A percentile compares a stretch with the other conserved stretches of the same genome.
phyloP scores from a whole-genome alignment of 37 sponge, comb jelly and placozoan genomes.

The Chondrosia reniformis region DNA sequence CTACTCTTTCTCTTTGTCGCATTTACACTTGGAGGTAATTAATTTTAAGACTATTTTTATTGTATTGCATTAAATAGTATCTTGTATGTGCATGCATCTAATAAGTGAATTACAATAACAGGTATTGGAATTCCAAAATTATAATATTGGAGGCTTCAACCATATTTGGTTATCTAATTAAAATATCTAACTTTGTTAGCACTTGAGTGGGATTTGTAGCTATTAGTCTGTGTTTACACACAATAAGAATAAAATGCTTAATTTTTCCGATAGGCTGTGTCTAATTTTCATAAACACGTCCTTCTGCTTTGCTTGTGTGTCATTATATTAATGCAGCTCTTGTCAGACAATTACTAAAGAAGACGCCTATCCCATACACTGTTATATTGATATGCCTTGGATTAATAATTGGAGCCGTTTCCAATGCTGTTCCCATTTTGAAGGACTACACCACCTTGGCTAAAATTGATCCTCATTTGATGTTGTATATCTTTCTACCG shows the following conservation, averaged over 20 bases:
- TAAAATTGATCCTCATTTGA: constrained; percentile 79
- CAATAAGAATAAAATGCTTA: too few relatives aligned
- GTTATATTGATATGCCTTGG: constrained; percentile 77
- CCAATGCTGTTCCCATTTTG: constrained; percentile 23
- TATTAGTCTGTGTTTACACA: too few relatives aligned
- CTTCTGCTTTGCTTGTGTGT: not conserved
- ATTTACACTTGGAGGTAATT: constrained; percentile 55
- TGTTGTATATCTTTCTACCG: constrained; percentile 84
- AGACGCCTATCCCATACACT: constrained; percentile 84
- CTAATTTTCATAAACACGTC: not conserved
- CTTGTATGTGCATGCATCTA: too few relatives aligned
- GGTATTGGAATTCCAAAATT: too few relatives aligned
- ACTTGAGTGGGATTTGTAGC: too few relatives aligned
- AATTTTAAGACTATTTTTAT: not conserved
- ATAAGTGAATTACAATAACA: too few relatives aligned
- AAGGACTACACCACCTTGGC: constrained; percentile 61
- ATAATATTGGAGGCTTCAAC: too few relatives aligned
- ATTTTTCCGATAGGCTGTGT: too few relatives aligned
- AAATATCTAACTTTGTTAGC: too few relatives aligned
- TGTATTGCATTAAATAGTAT: too few relatives aligned
- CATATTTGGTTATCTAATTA: too few relatives aligned
- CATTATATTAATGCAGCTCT: constrained; percentile 43
- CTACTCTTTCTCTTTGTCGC: constrained; percentile 51
- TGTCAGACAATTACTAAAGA: constrained; percentile 64
- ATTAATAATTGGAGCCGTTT: constrained; percentile 51